phyloP scores from a whole-genome alignment of 1,140 invertebrate species.

The Ridgeia piscesae region DNA sequence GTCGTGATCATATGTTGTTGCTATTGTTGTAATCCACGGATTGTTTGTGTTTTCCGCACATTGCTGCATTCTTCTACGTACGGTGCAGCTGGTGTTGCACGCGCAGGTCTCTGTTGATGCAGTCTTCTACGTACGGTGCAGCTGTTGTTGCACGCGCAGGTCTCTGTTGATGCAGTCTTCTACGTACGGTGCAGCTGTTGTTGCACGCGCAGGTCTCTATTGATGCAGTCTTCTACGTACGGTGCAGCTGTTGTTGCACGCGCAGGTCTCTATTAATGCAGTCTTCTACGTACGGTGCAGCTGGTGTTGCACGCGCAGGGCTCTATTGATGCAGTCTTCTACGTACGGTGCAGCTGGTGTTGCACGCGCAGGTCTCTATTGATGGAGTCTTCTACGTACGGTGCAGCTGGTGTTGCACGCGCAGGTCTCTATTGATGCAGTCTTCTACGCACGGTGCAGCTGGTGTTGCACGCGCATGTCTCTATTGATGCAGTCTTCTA shows the following conservation, averaged over 20 bases:
- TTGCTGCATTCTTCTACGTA: background rate
- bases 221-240: background rate
- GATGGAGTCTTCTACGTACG: background rate
- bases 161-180: background rate
- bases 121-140: no score
- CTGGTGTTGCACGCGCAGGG: background rate
- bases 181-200: background rate
- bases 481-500: no score
- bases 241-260: background rate
- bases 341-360: background rate
- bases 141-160: no score
- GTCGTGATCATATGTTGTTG: background rate
- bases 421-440: no score
- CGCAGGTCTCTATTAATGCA: background rate
- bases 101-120: background rate
- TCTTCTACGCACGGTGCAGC: no score
- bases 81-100: no score
- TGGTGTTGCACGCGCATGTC: no score
- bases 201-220: background rate
- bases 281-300: background rate
- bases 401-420: no score
- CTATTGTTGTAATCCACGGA: background rate
- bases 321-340: background rate
- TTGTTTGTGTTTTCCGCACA: background rate
- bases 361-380: background rate